Conservation (phyloP, 2,797 vertebrate species). For the Gallinago nigripennis region DNA sequence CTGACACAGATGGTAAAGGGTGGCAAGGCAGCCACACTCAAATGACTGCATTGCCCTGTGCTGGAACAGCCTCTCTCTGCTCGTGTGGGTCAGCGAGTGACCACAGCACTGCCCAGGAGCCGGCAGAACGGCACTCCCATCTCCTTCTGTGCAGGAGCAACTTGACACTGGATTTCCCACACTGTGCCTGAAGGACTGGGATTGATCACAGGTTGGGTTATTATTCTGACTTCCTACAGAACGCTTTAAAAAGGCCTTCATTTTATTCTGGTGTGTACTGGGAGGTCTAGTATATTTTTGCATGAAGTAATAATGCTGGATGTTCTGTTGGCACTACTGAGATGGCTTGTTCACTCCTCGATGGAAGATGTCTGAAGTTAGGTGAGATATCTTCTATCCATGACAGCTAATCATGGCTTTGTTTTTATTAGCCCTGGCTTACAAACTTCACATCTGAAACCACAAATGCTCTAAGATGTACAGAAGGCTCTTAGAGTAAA, state of each 20-base stretch:
- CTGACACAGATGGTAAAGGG: background rate
- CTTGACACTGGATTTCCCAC: background rate
- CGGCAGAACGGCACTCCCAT: background rate
- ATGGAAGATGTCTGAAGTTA: background rate
- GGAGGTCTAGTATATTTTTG: background rate
- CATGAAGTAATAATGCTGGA: background rate
- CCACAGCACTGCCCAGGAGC: background rate
- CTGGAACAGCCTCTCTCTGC: background rate
- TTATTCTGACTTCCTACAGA: background rate
- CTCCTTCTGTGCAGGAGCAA: background rate
- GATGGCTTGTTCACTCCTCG: background rate
- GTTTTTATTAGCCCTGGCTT: background rate
- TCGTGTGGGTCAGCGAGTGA: background rate
- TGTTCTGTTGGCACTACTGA: background rate
- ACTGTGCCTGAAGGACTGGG: background rate
- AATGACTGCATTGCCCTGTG: background rate
- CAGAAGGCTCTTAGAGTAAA: background rate
- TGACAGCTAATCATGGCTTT: background rate
- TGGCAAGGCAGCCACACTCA: rapidly evolving
- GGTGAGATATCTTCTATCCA: background rate
- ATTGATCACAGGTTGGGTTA: background rate
- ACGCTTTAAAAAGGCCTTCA: background rate
- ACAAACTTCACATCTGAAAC: background rate
- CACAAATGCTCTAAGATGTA: background rate
- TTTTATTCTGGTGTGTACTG: background rate